Conservation (phyloP, 2,113 vertebrate species). For the Romanogobio albipinnatus region DNA sequence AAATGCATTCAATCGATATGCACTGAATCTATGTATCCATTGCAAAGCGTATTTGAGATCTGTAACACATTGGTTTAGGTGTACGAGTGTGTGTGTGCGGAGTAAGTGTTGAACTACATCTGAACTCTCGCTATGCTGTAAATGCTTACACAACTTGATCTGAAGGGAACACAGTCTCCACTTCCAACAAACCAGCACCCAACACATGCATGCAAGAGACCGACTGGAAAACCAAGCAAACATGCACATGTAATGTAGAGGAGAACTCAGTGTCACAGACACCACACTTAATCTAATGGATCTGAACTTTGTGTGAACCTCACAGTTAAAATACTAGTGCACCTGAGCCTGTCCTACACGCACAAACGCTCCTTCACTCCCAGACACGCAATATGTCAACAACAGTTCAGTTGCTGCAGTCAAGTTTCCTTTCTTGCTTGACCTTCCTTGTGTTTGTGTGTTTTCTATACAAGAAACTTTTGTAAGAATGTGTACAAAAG, state of each 20-base stretch:
- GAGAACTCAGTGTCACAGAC: not conserved
- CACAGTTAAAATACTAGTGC: constrained; percentile 2
- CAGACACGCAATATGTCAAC: constrained; percentile 7
- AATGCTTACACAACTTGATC: not conserved
- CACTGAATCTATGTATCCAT: not conserved
- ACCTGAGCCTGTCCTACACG: not conserved
- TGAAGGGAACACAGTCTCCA: not conserved
- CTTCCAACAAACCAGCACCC: not conserved
- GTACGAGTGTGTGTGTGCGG: not conserved
- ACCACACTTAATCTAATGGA: constrained; percentile 24
- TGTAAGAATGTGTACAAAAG: not conserved
- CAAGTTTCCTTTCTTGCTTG: not conserved
- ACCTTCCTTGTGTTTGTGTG: not conserved
- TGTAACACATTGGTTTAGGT: not conserved
- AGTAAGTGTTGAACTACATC: not conserved
- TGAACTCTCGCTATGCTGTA: not conserved
- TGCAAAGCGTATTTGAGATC: not conserved
- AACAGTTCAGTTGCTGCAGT: not conserved
- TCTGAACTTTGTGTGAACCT: constrained; percentile 33
- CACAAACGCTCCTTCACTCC: not conserved
- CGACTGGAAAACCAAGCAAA: not conserved
- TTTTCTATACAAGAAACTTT: not conserved
- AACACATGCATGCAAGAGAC: not conserved
- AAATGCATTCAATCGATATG: not conserved
- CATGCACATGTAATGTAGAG: not conserved